phyloP scores from a whole-genome alignment of 2,113 vertebrate species.

The Dolichallabes microphthalmus region DNA sequence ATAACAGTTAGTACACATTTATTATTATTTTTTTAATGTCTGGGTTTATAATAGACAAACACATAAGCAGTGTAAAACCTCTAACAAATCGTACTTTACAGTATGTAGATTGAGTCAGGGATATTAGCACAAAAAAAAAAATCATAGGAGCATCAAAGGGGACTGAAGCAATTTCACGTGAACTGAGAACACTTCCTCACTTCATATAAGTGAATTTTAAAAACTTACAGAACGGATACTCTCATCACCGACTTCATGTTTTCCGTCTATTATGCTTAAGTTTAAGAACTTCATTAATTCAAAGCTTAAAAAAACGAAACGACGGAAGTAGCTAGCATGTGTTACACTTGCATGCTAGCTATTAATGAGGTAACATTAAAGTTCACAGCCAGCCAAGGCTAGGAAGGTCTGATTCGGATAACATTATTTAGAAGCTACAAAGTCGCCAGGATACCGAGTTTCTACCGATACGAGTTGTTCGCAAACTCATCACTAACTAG shows the following conservation, averaged over 20 bases:
- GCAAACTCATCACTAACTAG: not conserved
- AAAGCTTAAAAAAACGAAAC: not conserved
- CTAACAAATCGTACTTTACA: not conserved
- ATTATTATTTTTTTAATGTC: too few species aligned
- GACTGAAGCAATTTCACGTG: not conserved
- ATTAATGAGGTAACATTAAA: slow-evolving; percentile 5
- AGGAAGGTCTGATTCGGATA: not conserved
- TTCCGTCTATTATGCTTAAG: not conserved
- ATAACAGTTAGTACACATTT: too few species aligned
- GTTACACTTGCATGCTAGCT: not conserved
- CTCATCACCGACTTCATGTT: not conserved
- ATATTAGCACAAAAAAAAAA: not conserved
- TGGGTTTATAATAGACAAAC: not conserved
- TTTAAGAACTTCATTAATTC: not conserved
- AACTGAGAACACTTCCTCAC: not conserved
- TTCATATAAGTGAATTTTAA: not conserved
- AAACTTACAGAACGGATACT: not conserved
- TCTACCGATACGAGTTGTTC: too few species aligned
- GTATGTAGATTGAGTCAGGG: not conserved
- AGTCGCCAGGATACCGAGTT: not conserved
- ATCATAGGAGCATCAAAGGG: not conserved
- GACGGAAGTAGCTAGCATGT: not conserved
- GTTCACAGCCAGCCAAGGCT: not conserved
- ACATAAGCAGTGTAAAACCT: not conserved
- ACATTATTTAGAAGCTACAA: not conserved